phyloP scores from a whole-genome alignment of 2,797 vertebrate genomes.

The Siniperca scherzeri region DNA sequence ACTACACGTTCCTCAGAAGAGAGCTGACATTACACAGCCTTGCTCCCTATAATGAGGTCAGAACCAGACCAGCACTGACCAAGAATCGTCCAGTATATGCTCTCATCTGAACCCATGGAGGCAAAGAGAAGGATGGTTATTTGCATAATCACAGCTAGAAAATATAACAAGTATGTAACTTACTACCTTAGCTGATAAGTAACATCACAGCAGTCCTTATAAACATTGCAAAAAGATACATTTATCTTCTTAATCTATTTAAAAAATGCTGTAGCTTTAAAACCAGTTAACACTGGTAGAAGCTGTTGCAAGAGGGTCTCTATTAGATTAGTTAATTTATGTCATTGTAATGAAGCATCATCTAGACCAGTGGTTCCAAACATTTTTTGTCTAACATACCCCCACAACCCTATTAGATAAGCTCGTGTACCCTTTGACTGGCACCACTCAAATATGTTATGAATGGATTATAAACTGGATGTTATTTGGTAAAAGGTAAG shows the following conservation, averaged over 20 bases:
- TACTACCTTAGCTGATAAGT: not conserved
- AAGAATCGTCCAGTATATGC: conserved; percentile 14
- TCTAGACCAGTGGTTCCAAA: not conserved
- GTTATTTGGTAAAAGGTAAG: no score
- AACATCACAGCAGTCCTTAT: not conserved
- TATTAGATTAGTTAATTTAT: not conserved
- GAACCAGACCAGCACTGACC: conserved; percentile 26
- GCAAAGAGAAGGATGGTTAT: conserved; percentile 2
- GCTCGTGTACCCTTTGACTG: not conserved
- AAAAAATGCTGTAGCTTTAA: not conserved
- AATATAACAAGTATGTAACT: conserved; percentile 13
- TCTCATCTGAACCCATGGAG: conserved; percentile 12
- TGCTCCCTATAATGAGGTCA: conserved; percentile 54
- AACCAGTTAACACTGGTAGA: not conserved
- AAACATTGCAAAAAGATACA: no score
- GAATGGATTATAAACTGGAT: not conserved
- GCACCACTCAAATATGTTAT: not conserved
- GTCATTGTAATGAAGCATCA: not conserved
- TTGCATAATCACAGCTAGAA: conserved; percentile 26
- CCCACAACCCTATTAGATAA: not conserved
- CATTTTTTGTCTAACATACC: not conserved
- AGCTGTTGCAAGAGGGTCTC: not conserved
- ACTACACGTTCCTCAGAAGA: conserved; percentile 34
- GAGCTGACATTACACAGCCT: conserved; percentile 35
- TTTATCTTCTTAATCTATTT: not conserved